These are phyloP conservation scores for Gortyna flavago DNA, from an alignment of 2,888 invertebrate species.

Conservation along the genomic window DNA sequence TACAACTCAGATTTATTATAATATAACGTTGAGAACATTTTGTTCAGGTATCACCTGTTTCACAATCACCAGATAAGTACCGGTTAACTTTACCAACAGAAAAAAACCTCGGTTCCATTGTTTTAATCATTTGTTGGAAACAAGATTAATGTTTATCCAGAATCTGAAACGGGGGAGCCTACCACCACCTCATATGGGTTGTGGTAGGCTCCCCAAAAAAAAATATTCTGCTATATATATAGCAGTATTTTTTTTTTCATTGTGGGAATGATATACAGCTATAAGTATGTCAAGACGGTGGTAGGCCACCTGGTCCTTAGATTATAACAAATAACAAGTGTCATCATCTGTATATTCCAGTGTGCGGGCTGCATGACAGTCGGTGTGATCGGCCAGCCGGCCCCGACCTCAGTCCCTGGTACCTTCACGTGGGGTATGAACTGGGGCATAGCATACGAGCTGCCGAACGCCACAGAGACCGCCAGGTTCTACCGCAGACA, in stretches of 20 bases:
- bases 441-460: slow-evolving; percentile 92
- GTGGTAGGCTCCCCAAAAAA: no score
- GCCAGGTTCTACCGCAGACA: slow-evolving; percentile 76
- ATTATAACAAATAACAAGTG: not conserved
- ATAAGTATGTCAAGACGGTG: not conserved
- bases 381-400: slow-evolving; percentile 77
- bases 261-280: not conserved
- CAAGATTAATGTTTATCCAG: not conserved
- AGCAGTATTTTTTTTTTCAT: not conserved
- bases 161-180: no score
- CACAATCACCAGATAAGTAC: not conserved
- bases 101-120: not conserved
- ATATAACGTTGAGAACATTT: not conserved
- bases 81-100: not conserved
- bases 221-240: no score
- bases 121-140: no score
- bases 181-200: no score
- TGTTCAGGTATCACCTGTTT: not conserved
- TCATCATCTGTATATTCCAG: slow-evolving; percentile 66
- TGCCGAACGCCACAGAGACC: slow-evolving; percentile 90
- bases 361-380: slow-evolving; percentile 91
- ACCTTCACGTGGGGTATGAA: slow-evolving; percentile 92
- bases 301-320: not conserved
- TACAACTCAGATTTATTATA: no score
- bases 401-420: slow-evolving; percentile 84